Evolutionary conservation across 2,113 vertebrate species (phyloP), one percentile per base, ranked within the genome.

Genomic region (Planiliza haematocheilus): DNA sequence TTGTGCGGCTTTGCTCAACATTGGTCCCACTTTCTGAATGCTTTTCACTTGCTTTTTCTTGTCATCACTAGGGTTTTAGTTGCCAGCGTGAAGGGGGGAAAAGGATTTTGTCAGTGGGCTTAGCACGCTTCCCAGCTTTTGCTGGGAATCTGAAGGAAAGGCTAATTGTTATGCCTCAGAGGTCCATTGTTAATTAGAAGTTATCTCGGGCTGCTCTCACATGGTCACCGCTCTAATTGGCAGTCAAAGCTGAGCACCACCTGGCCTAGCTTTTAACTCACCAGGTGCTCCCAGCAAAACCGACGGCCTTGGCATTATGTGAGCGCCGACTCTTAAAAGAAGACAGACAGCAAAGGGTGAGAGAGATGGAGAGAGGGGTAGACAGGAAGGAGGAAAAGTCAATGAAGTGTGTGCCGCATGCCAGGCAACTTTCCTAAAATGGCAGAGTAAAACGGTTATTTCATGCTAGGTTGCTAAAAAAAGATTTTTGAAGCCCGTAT

Each of bases 161-260:
- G 73, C 79, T 90, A 86, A 91, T 89, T 83, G 82, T 84, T 67
- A 87, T 88, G 85, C 83, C 87, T 87, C 68, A 2, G 56, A 89
- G 88, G 82, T 87, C 72, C 67, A 18, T 75, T 65, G 85, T 87
- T 91, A 89, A 92, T 91, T 90, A 86, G 85, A 76, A 82, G 76
- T 84, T 86, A 86, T 88, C 80, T 84, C 18, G 50, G 82, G 69
- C 76, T 24, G 72, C 77, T 68, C 76, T 86, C 87, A 83, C 84
- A 85, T 75, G 87, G 85, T 86, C 78, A 75, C 58, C 8, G n/a
- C 77, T 88, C 83, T 92, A 90, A 91, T 90, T 90, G 88, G 78
- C 85, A 89, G 85, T 84, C 84, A 71, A 85, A 74, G 85, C 88
- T 70, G 83, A 43, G 76, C 42, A 70, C 85, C 90, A 89, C 89